Base-by-base conservation (phyloP, 2,797 vertebrate genomes). In the Aeoliscus strigatus region DNA sequence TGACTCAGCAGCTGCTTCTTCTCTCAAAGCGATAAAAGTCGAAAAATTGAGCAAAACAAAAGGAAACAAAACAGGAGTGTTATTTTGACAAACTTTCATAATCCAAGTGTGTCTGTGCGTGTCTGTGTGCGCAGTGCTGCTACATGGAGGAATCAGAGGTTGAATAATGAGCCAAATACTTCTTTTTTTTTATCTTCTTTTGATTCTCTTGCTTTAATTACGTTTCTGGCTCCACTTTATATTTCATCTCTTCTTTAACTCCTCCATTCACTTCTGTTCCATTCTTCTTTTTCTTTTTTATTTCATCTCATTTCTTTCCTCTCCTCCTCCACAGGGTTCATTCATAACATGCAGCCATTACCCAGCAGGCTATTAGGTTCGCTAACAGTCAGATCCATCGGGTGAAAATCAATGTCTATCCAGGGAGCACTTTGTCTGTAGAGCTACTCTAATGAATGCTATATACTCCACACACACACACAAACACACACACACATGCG, bases 301-400 rank as follows among this genome's bases (percentile, higher is more conserved):
- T 27, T 9, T 4, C 13, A 13, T 18, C 16, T 12, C 32, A 27
- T 17, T 24, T 13, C 45, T 44, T 17, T 25, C 34, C 32, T 51
- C 32, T 45, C 37, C 42, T 59, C 44, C 40, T 39, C 30, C 15
- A 36, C 66, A 60, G 73, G 79, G 46, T 63, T 68, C 83, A 80
- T 85, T 81, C 75, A 80, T 84, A 85, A 80, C 74, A 73, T 79
- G 67, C 70, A 73, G 65, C 80, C 79, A 83, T 85, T 85, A 83
- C 79, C 77, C 53, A 80, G 65, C 74, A 47, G 79, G 75, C 81
- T 80, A 85, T 82, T 84, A 84, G 77, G 72, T 77, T 80, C 82
- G 77, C 79, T 84, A 84, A 84, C 81, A 80, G 78, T 79, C 73
- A 78, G 80, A 84, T 82, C 83, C 75, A 84, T 85, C 77, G 80